Evolutionary conservation across 2,888 invertebrate species (phyloP), one percentile per base, ranked within the genome.

Genomic region (Netelia inedita): DNA sequence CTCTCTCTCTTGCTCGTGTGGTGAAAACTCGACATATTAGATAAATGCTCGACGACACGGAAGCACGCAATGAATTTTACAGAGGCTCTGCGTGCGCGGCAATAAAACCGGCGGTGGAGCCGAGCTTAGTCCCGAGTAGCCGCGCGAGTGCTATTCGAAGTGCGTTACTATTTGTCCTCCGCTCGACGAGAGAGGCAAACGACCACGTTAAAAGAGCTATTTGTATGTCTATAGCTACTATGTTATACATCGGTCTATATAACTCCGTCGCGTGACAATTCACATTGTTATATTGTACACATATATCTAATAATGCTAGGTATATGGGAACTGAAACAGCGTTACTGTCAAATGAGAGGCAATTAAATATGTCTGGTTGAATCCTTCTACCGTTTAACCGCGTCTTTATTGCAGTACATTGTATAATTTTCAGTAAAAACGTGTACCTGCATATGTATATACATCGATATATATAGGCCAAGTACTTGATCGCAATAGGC

Each of bases 181-280:
- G 55, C 73, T 73, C 73, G 61, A 57, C 73, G 66, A 80, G 79
- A 50, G 57, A 57, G 59, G 73, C 57, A 65, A 80, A 80, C 57
- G 72, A 80, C 66, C 73, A 46, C 66, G 50, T 65, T 73, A 65
- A 80, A 80, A 80, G 59, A 72, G 57, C 46, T 66, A 65, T 80
- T 80, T 73, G 79, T 68, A 57, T 41, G 41, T 46, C 8, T 46
- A 46, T 46, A 57, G 19, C 19, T 21, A 23, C 57, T 73, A 46
- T 72, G n/a, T 46, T 50, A 28, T 46, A 35, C 66, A 41, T 35
- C 28, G 46, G 50, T 57, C 66, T 65, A 72, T 79, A 65, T 80
- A 65, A 73, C 50, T 80, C 46, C 46, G 21, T 80, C 57, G 79
- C 57, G 57, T 73, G 79, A 80, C 79, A 59, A 80, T 73, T 21